These are phyloP conservation scores for Alloscopus bannaensis DNA, from an alignment of 2,888 invertebrate species.

Conservation along the genomic window DNA sequence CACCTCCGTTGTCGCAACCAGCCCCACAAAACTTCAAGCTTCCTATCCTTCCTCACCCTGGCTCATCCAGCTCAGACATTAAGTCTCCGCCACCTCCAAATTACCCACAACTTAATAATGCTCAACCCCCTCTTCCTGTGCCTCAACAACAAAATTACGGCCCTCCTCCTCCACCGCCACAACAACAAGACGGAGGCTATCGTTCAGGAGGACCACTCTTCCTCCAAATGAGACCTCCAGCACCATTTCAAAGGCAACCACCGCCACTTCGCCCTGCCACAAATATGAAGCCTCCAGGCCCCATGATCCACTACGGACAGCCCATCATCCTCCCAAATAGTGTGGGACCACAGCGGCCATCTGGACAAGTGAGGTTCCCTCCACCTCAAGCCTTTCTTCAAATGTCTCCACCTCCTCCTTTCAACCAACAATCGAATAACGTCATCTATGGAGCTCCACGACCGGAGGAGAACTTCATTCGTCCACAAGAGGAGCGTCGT, in stretches of 20 bases:
- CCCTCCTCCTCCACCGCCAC: conserved; percentile 26
- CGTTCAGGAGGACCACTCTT: conserved; percentile 27
- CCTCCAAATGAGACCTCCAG: conserved; percentile 55
- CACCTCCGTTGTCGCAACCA: conserved; percentile 7
- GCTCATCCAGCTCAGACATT: conserved; percentile 11
- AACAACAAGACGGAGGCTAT: conserved; percentile 15
- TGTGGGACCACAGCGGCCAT: conserved; percentile 55
- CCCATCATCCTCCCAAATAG: conserved; percentile 49
- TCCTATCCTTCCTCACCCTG: conserved; percentile 61
- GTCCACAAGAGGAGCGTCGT: conserved; percentile 48
- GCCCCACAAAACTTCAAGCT: conserved; percentile 66
- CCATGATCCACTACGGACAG: conserved; percentile 49
- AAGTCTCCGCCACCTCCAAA: neutral
- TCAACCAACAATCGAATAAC: neutral
- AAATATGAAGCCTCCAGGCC: conserved; percentile 50
- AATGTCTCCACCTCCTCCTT: conserved; percentile 44
- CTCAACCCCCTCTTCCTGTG: conserved; percentile 1
- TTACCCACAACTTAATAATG: neutral
- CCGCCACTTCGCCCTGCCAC: conserved; percentile 39
- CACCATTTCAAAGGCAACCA: conserved; percentile 41
- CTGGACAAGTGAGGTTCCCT: conserved; percentile 59
- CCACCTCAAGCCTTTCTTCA: conserved; percentile 54
- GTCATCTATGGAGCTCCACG: conserved; percentile 30
- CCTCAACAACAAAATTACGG: conserved; percentile 25
- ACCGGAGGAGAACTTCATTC: conserved; percentile 23